A percentile compares a stretch with the other conserved stretches of the same genome.
Evolutionary conservation across 2,888 invertebrate species (phyloP).

Genomic region (Pecten maximus): DNA sequence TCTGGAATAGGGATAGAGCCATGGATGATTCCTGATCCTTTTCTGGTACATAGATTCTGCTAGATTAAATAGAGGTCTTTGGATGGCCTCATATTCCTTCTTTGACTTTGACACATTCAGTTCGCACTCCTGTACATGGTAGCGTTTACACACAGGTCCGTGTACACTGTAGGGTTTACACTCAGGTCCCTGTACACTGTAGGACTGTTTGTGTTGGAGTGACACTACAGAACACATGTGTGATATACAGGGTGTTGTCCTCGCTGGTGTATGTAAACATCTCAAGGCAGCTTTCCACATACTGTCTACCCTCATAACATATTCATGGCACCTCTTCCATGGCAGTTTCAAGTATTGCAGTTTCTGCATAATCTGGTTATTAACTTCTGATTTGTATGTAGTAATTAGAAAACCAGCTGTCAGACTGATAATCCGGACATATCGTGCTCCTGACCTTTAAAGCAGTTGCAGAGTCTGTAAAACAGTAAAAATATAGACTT

Average conservation of each 20-base stretch:
- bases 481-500: background rate
- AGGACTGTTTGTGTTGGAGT: background rate
- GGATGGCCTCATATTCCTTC: background rate
- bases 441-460: background rate
- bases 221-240: background rate
- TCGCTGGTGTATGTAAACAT: background rate
- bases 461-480: background rate
- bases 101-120: background rate
- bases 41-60: background rate
- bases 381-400: background rate
- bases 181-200: background rate
- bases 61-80: background rate
- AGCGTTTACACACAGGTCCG: too few species aligned
- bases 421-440: background rate
- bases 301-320: too few species aligned
- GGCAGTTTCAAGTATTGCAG: background rate
- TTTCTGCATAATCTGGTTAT: background rate
- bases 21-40: background rate
- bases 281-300: background rate
- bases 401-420: background rate
- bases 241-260: background rate
- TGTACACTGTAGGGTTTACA: background rate
- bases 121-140: too few species aligned
- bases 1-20: background rate
- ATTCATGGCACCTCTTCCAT: background rate